Evolutionary conservation across 2,888 invertebrate genomes (phyloP).

Genomic region (Acrobasis suavella): DNA sequence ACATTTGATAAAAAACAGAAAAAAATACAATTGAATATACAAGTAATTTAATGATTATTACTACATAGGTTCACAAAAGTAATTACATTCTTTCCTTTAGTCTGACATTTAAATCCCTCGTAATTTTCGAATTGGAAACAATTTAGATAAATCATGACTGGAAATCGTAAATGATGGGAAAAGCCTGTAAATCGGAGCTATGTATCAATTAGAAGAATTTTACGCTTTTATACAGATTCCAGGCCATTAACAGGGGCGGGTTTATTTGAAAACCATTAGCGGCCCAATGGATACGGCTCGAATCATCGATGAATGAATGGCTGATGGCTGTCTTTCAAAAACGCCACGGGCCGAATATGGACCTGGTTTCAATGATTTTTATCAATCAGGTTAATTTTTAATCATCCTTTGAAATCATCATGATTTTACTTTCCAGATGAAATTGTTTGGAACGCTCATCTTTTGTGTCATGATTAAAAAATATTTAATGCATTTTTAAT

Average conservation of each 20-base stretch:
- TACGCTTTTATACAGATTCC: conserved; percentile 55
- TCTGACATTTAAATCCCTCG: background rate
- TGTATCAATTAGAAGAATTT: conserved; percentile 60
- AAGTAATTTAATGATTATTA: background rate
- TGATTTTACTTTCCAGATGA: no score
- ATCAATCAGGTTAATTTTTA: conserved; percentile 27
- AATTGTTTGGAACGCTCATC: no score
- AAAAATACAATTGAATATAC: no score
- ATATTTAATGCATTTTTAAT: no score
- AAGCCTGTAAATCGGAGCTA: conserved; percentile 24
- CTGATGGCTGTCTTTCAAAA: conserved; percentile 63
- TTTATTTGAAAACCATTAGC: conserved; percentile 77
- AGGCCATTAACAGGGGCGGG: conserved; percentile 60
- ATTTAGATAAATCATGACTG: conserved; percentile 9
- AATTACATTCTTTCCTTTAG: background rate
- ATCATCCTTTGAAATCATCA: no score
- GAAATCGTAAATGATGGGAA: conserved; percentile 15
- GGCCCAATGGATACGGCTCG: conserved; percentile 57
- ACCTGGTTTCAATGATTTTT: conserved; percentile 47
- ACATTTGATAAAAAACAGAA: no score
- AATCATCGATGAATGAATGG: conserved; percentile 64
- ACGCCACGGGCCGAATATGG: conserved; percentile 52
- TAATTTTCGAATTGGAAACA: background rate
- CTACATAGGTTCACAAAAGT: background rate
- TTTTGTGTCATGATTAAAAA: no score